Evolutionary conservation across 2,113 vertebrate genomes (phyloP).

Genomic region (Clarias gariepinus): DNA sequence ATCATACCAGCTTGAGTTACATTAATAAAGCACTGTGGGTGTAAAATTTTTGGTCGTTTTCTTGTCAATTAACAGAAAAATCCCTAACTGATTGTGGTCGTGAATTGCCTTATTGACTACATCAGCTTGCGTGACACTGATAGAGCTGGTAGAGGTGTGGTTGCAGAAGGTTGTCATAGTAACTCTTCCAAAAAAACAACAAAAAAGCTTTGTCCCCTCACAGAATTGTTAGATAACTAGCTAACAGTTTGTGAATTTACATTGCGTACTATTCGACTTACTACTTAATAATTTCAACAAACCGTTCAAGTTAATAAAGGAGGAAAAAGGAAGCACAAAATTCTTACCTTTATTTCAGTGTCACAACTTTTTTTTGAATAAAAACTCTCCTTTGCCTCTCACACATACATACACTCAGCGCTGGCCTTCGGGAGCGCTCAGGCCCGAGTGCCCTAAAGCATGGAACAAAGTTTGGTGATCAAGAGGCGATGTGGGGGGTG

Average conservation of each 20-base stretch:
- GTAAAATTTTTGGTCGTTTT: neutral
- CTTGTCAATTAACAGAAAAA: neutral
- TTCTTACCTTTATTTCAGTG: slow-evolving; percentile 63
- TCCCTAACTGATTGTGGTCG: neutral
- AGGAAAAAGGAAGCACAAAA: neutral
- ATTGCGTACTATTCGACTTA: no score
- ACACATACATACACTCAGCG: slow-evolving; percentile 39
- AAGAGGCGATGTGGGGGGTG: slow-evolving; percentile 61
- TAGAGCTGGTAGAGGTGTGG: neutral
- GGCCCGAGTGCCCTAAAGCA: slow-evolving; percentile 58
- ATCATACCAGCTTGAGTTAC: neutral
- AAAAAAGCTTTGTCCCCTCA: neutral
- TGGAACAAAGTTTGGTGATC: slow-evolving; percentile 73
- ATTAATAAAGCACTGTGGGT: neutral
- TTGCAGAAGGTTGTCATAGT: neutral
- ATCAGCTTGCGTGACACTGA: neutral
- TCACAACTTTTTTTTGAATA: neutral
- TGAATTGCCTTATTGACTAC: neutral
- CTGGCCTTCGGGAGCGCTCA: slow-evolving; percentile 60
- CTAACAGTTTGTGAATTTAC: neutral
- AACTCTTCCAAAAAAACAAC: neutral
- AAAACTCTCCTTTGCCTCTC: neutral
- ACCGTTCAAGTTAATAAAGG: neutral
- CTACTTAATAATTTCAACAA: neutral
- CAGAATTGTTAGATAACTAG: neutral